Base-by-base conservation (phyloP, 1,140 invertebrate species). In the Phymastichus coffea region DNA sequence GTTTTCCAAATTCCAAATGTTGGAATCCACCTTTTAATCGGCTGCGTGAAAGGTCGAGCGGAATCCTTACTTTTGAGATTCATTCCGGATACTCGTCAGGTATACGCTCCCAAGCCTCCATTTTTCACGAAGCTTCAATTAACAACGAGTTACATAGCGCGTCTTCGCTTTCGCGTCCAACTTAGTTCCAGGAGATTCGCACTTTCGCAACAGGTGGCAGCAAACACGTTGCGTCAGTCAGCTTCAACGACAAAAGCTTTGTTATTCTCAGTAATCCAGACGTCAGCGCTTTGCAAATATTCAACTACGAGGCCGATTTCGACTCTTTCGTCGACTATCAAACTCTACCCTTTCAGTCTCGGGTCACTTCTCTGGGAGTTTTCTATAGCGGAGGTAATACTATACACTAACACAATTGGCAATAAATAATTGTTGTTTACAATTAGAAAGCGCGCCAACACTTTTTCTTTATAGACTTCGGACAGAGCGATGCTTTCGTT, bases 311-410 rank as follows among this genome's bases (percentile, higher is more conserved):
- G 17, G 7, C 14, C 1, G 14, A 35, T 8, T 59, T 26, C 41
- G 63, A 67, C 15, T 71, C 70, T 41, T 75, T 72, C 56, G 38
- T 67, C 17, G 41, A 46, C n/a, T 73, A 72, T 59, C 71, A 75
- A 57, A 72, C 54, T 38, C 61, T 74, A 4, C 69, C 69, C 48
- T 57, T 65, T 14, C 57, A 66, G 10, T 61, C 61, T 7, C 44
- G 15, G 19, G 30, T 74, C 3, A 61, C 44, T n/a, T 56, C 54
- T 3, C 26, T 74, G 8, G 66, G 70, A 15, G 60, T 53, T 3
- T 74, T 74, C 57, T 71, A 74, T 9, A 17, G 59, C 0, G 61
- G 57, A 40, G 67, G 70, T 74, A 64, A 54, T 33, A 38, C 40
- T 14, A 10, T 30, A 47, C n/a, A n/a, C n/a, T 14, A 26, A 4